These are phyloP conservation scores for Papilio machaon DNA, from an alignment of 1,140 invertebrate genomes.

Conservation along the genomic window DNA sequence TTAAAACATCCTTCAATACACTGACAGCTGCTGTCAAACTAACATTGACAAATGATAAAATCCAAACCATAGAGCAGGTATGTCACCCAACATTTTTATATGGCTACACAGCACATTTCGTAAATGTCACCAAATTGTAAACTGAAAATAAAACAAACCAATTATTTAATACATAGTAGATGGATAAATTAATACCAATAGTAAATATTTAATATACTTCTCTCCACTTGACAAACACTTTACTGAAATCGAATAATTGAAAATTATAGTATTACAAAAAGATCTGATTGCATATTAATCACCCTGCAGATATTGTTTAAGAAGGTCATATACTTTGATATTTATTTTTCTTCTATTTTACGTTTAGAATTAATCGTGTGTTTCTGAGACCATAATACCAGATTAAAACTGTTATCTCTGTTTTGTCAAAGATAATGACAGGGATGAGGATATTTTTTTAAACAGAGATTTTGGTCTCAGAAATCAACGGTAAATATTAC, in stretches of 20 bases:
- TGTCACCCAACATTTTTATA: not conserved
- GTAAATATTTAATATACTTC: not conserved
- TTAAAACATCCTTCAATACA: not conserved
- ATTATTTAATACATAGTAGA: not conserved
- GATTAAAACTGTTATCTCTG: no score
- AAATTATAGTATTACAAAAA: conserved; percentile 47
- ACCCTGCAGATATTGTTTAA: not conserved
- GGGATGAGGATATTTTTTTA: no score
- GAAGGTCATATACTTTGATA: not conserved
- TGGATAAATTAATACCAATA: not conserved
- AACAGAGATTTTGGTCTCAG: no score
- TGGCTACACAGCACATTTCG: not conserved
- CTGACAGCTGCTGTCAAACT: not conserved
- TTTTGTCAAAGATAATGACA: not conserved
- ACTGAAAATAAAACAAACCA: not conserved
- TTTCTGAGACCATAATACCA: no score
- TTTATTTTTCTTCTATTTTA: not conserved
- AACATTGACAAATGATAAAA: not conserved
- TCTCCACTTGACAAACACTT: not conserved
- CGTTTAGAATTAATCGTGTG: not conserved
- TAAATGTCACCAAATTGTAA: not conserved
- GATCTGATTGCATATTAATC: conserved; percentile 44
- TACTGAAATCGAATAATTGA: conserved; percentile 19
- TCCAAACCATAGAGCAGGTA: not conserved
- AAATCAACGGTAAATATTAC: no score